Evolutionary conservation across 2,797 vertebrate genomes (phyloP).

Genomic region (Neosilurus mollespiculum): DNA sequence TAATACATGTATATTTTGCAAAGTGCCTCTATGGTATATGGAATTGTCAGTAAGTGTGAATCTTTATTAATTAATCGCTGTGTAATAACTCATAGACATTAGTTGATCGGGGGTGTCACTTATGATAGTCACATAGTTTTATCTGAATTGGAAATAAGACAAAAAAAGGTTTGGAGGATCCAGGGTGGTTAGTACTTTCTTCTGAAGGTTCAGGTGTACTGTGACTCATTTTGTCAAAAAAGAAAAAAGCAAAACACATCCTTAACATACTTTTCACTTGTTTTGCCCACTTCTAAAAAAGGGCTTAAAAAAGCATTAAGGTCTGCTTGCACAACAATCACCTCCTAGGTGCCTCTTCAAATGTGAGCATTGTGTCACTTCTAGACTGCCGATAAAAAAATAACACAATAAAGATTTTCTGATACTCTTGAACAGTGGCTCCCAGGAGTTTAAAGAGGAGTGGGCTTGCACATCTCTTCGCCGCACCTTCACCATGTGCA

Average conservation of each 20-base stretch:
- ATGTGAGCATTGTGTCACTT: constrained; percentile 2
- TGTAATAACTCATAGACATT: background rate
- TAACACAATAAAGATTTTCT: background rate
- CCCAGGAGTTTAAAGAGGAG: constrained; percentile 19
- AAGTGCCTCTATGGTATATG: background rate
- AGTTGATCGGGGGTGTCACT: background rate
- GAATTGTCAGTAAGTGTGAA: background rate
- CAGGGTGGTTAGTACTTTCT: background rate
- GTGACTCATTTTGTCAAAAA: background rate
- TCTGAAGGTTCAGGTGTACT: background rate
- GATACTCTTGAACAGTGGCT: background rate
- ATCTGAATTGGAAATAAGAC: background rate
- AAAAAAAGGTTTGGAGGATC: background rate
- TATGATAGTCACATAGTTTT: background rate
- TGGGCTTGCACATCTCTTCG: constrained; percentile 3
- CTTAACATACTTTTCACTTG: background rate
- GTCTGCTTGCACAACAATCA: background rate
- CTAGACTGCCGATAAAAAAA: background rate
- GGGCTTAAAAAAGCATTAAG: background rate
- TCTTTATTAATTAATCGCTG: background rate
- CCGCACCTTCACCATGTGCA: constrained; percentile 21
- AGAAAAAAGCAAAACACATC: background rate
- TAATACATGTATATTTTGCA: background rate
- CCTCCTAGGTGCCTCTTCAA: background rate
- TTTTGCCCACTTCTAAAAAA: background rate